Conservation (phyloP, 2,113 vertebrate species). For the Ursus arctos region DNA sequence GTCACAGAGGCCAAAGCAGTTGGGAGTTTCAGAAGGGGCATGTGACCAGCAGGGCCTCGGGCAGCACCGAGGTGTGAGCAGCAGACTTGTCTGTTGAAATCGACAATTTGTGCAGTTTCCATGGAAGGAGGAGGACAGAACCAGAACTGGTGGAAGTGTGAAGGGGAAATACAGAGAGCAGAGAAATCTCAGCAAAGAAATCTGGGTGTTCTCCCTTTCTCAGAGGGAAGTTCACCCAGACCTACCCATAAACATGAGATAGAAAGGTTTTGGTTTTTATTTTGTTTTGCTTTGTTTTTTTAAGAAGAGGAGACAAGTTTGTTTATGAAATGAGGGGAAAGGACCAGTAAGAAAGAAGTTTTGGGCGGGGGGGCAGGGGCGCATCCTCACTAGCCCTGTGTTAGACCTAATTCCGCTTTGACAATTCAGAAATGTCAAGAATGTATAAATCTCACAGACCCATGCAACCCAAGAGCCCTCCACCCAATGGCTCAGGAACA, state of each 20-base stretch:
- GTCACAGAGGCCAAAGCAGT: neutral
- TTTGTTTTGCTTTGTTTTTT: neutral
- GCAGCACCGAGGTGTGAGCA: too few relatives aligned
- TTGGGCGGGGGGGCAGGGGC: rapidly evolving
- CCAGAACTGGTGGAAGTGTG: neutral
- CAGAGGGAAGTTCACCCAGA: neutral
- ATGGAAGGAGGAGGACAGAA: neutral
- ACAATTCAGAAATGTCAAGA: constrained; percentile 6
- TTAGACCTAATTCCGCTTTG: neutral
- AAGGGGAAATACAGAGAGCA: neutral
- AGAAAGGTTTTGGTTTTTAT: neutral
- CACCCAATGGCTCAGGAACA: neutral
- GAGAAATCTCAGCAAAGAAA: neutral
- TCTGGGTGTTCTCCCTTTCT: neutral
- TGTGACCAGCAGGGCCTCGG: too few relatives aligned
- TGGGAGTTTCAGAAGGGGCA: neutral
- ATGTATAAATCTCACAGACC: neutral
- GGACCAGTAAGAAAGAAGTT: neutral
- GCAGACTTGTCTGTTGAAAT: neutral
- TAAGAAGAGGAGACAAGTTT: neutral
- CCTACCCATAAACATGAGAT: neutral
- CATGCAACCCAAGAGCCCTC: neutral
- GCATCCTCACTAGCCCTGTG: neutral
- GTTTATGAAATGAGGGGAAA: neutral
- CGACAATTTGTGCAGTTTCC: neutral